A percentile compares a stretch with the other conserved stretches of the same genome.
Conservation (phyloP, 2,888 invertebrate species). For the Stictocephala bisonia region DNA sequence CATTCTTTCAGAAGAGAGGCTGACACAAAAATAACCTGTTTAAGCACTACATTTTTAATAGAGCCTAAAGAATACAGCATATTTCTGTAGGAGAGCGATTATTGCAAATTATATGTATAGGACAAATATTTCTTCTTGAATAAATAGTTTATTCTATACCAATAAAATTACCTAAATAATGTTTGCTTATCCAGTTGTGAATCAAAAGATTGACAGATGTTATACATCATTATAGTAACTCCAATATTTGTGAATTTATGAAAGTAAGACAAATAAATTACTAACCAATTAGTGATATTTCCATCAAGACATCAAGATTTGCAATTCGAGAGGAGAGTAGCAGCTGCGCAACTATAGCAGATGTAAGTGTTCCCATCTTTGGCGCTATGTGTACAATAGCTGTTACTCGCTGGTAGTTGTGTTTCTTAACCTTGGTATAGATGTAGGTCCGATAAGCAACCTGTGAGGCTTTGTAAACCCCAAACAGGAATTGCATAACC, state of each 20-base stretch:
- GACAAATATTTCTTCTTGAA: no score
- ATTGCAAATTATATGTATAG: no score
- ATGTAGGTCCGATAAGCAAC: constrained; percentile 15
- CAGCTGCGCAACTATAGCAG: not conserved
- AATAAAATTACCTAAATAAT: no score
- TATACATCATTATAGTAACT: not conserved
- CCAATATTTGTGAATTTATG: not conserved
- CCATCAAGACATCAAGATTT: not conserved
- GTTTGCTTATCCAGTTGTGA: no score
- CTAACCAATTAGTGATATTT: not conserved
- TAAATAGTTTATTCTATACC: no score
- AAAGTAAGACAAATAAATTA: not conserved
- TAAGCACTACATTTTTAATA: no score
- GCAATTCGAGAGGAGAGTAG: not conserved
- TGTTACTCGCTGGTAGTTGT: constrained; percentile 13
- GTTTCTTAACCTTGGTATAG: constrained; percentile 23
- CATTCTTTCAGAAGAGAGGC: no score
- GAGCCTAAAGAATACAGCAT: no score
- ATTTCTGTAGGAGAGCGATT: no score
- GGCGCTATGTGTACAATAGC: constrained; percentile 9
- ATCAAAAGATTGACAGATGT: no score
- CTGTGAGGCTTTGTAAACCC: constrained; percentile 1
- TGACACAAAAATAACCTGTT: no score
- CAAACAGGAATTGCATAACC: not conserved
- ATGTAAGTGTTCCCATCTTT: not conserved